These are phyloP conservation scores for Ifrita kowaldi DNA, from an alignment of 2,113 vertebrate genomes.

Conservation along the genomic window DNA sequence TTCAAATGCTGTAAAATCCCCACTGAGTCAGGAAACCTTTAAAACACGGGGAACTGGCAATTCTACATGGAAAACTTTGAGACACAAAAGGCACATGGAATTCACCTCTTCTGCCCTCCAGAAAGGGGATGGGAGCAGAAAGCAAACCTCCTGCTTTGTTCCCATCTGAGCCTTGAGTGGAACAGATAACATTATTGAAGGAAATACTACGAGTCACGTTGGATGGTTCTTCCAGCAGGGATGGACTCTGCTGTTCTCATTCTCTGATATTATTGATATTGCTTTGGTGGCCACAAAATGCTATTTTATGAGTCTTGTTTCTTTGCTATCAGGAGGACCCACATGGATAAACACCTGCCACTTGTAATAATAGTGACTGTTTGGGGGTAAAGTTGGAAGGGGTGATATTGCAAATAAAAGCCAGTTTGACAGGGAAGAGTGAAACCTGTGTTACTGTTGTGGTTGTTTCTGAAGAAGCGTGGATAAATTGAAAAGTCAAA, in stretches of 20 bases:
- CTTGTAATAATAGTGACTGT: background rate
- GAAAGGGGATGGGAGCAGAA: background rate
- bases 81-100: background rate
- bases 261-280: background rate
- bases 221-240: background rate
- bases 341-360: background rate
- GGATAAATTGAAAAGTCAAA: background rate
- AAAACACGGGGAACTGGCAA: background rate
- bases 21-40: background rate
- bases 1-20: background rate
- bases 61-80: background rate
- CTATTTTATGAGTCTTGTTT: background rate
- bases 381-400: background rate
- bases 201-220: background rate
- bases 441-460: background rate
- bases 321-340: background rate
- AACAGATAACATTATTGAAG: background rate
- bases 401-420: background rate
- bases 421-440: background rate
- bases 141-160: background rate
- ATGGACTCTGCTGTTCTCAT: background rate
- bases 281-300: background rate
- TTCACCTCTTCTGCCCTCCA: background rate
- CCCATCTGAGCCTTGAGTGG: background rate
- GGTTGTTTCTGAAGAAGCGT: background rate